Conservation (phyloP, 2,797 vertebrate genomes). For the Acanthornis magna region DNA sequence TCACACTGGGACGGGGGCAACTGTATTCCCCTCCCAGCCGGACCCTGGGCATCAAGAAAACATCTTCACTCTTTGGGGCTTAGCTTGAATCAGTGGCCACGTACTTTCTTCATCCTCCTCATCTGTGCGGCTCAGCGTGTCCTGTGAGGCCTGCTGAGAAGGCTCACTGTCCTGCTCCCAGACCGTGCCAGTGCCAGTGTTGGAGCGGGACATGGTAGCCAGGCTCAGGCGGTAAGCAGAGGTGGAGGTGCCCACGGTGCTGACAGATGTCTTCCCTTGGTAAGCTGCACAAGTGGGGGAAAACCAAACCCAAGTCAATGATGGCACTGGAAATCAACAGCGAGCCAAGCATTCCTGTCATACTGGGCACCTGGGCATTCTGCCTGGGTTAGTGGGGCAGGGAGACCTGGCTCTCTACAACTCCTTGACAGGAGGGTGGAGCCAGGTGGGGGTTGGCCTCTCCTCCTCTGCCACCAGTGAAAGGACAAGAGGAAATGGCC, state of each 20-base stretch:
- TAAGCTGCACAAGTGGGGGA: slow-evolving; percentile 79
- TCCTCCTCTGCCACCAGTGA: not conserved
- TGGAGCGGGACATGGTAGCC: slow-evolving; percentile 98
- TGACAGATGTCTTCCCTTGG: slow-evolving; percentile 98
- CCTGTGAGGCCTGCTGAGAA: slow-evolving; percentile 95
- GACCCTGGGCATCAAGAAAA: not conserved
- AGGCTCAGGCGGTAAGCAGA: slow-evolving; percentile 95
- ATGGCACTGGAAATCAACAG: not conserved
- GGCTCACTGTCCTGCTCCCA: slow-evolving; percentile 99
- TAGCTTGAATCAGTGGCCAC: not conserved
- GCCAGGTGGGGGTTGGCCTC: not conserved
- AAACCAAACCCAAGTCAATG: not conserved
- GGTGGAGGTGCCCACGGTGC: slow-evolving; percentile 94
- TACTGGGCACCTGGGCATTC: accelerated
- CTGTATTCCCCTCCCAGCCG: not conserved
- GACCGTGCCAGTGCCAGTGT: slow-evolving; percentile 95
- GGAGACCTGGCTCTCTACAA: not conserved
- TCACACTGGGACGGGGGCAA: not conserved
- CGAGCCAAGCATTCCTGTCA: not conserved
- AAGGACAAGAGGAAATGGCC: not conserved
- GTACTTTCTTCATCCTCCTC: slow-evolving; percentile 98
- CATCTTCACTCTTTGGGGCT: not conserved
- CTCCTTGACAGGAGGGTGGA: not conserved
- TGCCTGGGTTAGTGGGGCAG: not conserved
- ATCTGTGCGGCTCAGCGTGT: slow-evolving; percentile 94